Conservation (phyloP, 1,140 invertebrate genomes). For the Calephelis nemesis region DNA sequence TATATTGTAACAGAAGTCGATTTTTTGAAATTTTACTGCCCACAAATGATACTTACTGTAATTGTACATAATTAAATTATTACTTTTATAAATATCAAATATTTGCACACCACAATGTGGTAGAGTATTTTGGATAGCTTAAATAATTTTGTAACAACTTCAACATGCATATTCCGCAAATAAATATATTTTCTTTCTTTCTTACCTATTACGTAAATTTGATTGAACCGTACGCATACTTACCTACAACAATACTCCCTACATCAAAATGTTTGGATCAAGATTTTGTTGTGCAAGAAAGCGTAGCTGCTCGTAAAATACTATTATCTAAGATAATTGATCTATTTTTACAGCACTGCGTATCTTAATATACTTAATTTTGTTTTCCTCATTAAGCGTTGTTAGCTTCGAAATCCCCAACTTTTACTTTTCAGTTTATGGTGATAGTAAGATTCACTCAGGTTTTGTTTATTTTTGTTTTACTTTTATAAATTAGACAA, state of each 20-base stretch:
- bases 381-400: constrained; percentile 2
- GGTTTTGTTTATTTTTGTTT: neutral
- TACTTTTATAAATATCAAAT: no score
- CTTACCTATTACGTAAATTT: constrained; percentile 33
- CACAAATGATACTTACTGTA: no score
- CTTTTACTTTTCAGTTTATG: constrained; percentile 11
- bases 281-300: constrained; percentile 54
- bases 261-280: constrained; percentile 50
- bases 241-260: constrained; percentile 27
- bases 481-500: neutral
- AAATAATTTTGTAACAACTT: no score
- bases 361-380: constrained; percentile 3
- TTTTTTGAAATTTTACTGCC: no score
- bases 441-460: neutral
- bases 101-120: no score
- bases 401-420: neutral
- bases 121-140: no score
- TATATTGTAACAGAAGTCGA: no score
- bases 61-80: no score
- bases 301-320: constrained; percentile 49
- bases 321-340: constrained; percentile 28
- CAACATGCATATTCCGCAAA: no score
- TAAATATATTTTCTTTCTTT: no score
- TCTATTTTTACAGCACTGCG: constrained; percentile 19
- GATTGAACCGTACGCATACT: neutral